Conservation (phyloP, 2,113 vertebrate species). For the Seriola rivoliana region DNA sequence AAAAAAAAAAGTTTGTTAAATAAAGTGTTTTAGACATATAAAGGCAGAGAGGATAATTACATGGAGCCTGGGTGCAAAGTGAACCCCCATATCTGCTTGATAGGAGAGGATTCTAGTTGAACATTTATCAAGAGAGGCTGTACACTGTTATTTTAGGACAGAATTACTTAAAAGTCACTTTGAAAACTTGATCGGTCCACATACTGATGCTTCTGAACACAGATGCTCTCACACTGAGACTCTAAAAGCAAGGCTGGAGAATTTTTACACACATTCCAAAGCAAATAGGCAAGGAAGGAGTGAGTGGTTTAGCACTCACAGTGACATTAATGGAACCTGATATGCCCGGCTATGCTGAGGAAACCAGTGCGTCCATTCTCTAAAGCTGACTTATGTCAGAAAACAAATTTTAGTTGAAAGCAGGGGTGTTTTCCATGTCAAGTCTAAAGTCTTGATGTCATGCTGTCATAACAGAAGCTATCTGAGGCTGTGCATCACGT, state of each 20-base stretch:
- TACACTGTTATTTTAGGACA: neutral
- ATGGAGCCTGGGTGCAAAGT: neutral
- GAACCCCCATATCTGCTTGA: neutral
- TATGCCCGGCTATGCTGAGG: conserved; percentile 22
- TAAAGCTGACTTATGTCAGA: conserved; percentile 49
- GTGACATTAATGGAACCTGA: conserved; percentile 65
- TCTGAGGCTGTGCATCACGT: conserved; percentile 16
- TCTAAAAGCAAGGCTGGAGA: conserved; percentile 31
- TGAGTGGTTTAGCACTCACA: conserved; percentile 52
- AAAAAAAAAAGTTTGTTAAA: neutral
- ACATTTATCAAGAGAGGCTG: neutral
- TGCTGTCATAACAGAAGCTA: conserved; percentile 37
- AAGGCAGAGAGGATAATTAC: neutral
- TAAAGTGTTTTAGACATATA: neutral
- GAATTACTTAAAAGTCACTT: conserved; percentile 23
- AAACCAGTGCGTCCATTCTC: conserved; percentile 34
- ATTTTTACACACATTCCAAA: conserved; percentile 48
- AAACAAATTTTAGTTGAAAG: conserved; percentile 59
- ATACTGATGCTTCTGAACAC: conserved; percentile 21
- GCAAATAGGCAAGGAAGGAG: conserved; percentile 32
- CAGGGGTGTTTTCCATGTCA: conserved; percentile 55
- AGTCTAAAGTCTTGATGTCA: conserved; percentile 23
- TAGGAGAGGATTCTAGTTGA: neutral
- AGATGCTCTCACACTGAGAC: conserved; percentile 13
- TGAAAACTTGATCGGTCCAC: conserved; percentile 16